Conservation (phyloP, 2,888 invertebrate species). For the Trissoscelio sp. region DNA sequence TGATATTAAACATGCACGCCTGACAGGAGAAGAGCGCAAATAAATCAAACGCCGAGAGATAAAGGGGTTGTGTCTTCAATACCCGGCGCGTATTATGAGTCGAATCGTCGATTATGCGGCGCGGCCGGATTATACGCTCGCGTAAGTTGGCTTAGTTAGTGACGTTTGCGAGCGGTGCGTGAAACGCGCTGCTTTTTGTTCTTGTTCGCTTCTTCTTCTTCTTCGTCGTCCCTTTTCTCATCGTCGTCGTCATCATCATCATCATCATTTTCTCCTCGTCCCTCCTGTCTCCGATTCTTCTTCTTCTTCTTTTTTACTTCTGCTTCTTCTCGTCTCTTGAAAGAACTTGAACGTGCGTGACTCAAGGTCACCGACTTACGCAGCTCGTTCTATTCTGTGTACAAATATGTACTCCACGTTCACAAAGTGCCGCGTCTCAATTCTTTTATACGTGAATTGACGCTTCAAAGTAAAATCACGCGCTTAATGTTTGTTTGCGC, state of each 20-base stretch:
- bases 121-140: conserved; percentile 54
- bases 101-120: conserved; percentile 53
- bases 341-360: conserved; percentile 62
- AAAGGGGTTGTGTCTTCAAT: conserved; percentile 55
- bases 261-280: conserved; percentile 2
- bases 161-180: conserved; percentile 32
- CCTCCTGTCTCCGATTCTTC: neutral
- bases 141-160: conserved; percentile 52
- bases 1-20: conserved; percentile 54
- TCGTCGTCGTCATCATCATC: conserved; percentile 19
- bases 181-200: conserved; percentile 17
- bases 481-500: conserved; percentile 10
- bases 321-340: neutral
- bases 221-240: conserved; percentile 14
- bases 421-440: conserved; percentile 32
- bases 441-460: conserved; percentile 34
- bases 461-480: conserved; percentile 28
- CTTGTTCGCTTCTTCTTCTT: neutral
- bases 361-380: conserved; percentile 70
- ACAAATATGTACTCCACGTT: conserved; percentile 41
- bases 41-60: conserved; percentile 61
- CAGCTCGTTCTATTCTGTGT: conserved; percentile 47
- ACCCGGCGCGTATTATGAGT: conserved; percentile 45
- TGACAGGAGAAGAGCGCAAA: conserved; percentile 52
- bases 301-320: neutral